These are phyloP conservation scores for Philopedon plagiatum DNA, from an alignment of 2,888 invertebrate species.

Conservation along the genomic window DNA sequence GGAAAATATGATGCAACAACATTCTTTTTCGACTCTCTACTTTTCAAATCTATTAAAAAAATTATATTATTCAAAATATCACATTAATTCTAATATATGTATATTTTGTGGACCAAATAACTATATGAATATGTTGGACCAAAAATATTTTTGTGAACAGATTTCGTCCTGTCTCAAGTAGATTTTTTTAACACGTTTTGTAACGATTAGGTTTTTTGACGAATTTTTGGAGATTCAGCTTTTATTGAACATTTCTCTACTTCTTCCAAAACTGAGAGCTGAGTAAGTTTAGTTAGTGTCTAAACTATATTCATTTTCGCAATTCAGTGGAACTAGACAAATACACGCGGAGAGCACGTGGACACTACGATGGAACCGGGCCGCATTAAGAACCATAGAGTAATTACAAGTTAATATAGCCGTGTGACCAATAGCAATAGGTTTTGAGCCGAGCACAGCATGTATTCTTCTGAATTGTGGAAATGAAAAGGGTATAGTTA, in stretches of 20 bases:
- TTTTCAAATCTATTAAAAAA: background rate
- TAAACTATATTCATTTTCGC: too few species aligned
- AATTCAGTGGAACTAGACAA: too few species aligned
- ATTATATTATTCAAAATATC: constrained; percentile 5
- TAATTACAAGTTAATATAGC: too few species aligned
- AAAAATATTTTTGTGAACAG: constrained; percentile 44
- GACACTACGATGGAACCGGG: too few species aligned
- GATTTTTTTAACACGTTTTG: constrained; percentile 14
- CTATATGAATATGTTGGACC: constrained; percentile 44
- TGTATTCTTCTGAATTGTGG: too few species aligned
- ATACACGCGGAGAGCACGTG: too few species aligned
- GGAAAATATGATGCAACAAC: too few species aligned
- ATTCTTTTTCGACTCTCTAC: background rate
- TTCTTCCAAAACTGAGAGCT: constrained; percentile 1
- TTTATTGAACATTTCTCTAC: background rate
- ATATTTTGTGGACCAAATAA: constrained; percentile 43
- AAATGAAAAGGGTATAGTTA: too few species aligned
- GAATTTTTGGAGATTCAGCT: background rate
- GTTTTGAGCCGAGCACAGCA: too few species aligned
- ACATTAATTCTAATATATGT: constrained; percentile 4
- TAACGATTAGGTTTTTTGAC: constrained; percentile 21
- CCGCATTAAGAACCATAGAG: too few species aligned
- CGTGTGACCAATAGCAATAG: too few species aligned
- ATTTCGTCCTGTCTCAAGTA: constrained; percentile 38
- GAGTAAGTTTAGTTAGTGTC: constrained; percentile 4